Conservation (phyloP, 37 sponge, comb jelly and placozoan species). For the Geodia barretti region DNA sequence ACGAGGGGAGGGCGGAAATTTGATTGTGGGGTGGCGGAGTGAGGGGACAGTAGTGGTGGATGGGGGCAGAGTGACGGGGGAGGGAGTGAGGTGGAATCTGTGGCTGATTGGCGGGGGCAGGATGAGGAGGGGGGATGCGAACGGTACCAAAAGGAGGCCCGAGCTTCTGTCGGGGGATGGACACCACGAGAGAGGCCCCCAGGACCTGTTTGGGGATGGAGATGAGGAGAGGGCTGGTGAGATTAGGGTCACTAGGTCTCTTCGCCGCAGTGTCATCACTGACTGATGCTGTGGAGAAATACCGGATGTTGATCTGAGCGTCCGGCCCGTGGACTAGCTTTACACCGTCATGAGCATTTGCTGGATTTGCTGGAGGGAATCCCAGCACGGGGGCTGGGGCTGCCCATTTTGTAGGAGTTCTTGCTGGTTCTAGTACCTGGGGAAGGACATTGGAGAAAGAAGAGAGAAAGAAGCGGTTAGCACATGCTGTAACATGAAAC, state of each 20-base stretch:
- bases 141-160: neutral
- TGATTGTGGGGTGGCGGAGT: conserved; percentile 3
- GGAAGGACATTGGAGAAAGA: neutral
- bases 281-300: neutral
- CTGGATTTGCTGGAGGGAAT: neutral
- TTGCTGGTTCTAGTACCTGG: neutral
- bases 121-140: neutral
- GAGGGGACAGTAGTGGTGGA: too few relatives aligned
- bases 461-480: neutral
- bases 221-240: neutral
- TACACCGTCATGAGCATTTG: neutral
- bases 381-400: neutral
- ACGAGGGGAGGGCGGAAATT: neutral
- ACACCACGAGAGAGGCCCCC: neutral
- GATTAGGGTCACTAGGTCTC: too few relatives aligned
- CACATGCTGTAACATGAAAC: neutral
- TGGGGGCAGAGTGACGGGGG: too few relatives aligned
- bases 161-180: conserved; percentile 2
- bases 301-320: neutral
- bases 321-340: neutral
- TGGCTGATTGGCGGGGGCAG: neutral
- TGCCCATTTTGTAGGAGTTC: neutral
- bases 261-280: too few relatives aligned
- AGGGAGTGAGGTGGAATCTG: neutral
- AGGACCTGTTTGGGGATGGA: conserved; percentile 11